phyloP scores from a whole-genome alignment of 2,797 vertebrate genomes.

The Centroberyx gerrardi region DNA sequence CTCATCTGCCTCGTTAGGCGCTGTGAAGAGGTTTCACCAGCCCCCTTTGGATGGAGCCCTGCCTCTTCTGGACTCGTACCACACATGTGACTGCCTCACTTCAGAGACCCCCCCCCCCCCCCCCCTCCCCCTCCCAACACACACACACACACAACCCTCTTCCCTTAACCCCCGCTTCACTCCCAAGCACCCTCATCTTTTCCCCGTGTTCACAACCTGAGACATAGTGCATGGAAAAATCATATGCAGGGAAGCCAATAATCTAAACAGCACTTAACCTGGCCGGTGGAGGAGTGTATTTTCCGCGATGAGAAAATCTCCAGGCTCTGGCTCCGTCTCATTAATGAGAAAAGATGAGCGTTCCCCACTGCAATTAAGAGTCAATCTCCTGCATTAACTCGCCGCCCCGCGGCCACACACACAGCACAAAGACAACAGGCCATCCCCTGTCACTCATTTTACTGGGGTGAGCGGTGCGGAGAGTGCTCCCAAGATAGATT shows the following conservation, averaged over 20 bases:
- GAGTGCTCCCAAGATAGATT: constrained; percentile 74
- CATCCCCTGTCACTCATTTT: constrained; percentile 81
- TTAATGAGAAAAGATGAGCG: constrained; percentile 87
- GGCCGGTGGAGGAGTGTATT: constrained; percentile 71
- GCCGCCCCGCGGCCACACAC: constrained; percentile 84
- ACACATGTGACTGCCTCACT: constrained; percentile 79
- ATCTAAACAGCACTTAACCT: constrained; percentile 83
- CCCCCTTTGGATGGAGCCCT: constrained; percentile 54
- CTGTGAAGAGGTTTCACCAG: constrained; percentile 74
- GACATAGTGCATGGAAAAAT: constrained; percentile 60
- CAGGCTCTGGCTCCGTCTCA: constrained; percentile 77
- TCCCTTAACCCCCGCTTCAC: constrained; percentile 57
- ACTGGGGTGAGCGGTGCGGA: constrained; percentile 69
- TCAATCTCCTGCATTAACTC: constrained; percentile 85
- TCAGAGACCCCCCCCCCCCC: constrained; percentile 58
- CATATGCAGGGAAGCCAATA: constrained; percentile 69
- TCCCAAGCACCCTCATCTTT: constrained; percentile 53
- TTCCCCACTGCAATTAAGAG: constrained; percentile 86
- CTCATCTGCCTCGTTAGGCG: constrained; percentile 87
- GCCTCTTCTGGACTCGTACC: constrained; percentile 70
- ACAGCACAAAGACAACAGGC: constrained; percentile 82
- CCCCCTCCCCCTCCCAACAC: background rate
- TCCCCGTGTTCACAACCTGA: constrained; percentile 65
- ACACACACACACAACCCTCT: constrained; percentile 24
- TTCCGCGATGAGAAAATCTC: constrained; percentile 80